A percentile compares a stretch with the other conserved stretches of the same genome.
Evolutionary conservation across 1,140 invertebrate genomes (phyloP).

Genomic region (Diachasmimorpha longicaudata): DNA sequence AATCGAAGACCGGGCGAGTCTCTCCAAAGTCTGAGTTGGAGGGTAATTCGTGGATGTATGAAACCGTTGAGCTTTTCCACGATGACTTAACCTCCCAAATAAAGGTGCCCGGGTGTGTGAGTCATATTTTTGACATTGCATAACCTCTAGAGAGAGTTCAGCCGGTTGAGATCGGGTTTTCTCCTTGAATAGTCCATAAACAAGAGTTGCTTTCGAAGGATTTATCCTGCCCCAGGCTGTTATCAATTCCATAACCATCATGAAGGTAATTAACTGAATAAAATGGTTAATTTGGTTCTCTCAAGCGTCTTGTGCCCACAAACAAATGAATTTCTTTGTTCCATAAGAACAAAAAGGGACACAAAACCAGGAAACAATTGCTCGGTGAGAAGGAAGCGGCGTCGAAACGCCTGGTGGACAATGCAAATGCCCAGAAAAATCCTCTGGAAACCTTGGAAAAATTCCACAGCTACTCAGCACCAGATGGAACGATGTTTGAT

Average conservation of each 20-base stretch:
- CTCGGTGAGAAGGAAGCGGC: constrained; percentile 43
- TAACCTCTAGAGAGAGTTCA: background rate
- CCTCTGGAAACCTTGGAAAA: constrained; percentile 40
- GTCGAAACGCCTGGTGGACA: constrained; percentile 41
- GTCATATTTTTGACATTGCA: background rate
- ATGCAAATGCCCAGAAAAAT: constrained; percentile 47
- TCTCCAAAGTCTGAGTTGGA: background rate
- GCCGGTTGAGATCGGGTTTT: background rate
- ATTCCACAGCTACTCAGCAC: constrained; percentile 48
- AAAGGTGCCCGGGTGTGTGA: background rate
- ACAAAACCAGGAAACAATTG: constrained; percentile 45
- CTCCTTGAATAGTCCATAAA: background rate
- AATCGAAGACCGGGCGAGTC: background rate
- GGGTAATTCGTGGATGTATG: background rate
- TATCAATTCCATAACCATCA: too few relatives aligned
- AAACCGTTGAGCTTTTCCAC: background rate
- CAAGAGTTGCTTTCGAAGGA: background rate
- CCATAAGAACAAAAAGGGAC: constrained; percentile 39
- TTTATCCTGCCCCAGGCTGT: too few relatives aligned
- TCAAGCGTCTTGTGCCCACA: too few relatives aligned
- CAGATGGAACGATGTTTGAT: constrained; percentile 47
- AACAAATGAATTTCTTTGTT: background rate
- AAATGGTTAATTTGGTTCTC: too few relatives aligned
- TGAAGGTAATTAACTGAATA: too few relatives aligned
- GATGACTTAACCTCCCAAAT: constrained; percentile 6